Evolutionary conservation across 2,888 invertebrate genomes (phyloP).

Genomic region (Aleiodes alternator): DNA sequence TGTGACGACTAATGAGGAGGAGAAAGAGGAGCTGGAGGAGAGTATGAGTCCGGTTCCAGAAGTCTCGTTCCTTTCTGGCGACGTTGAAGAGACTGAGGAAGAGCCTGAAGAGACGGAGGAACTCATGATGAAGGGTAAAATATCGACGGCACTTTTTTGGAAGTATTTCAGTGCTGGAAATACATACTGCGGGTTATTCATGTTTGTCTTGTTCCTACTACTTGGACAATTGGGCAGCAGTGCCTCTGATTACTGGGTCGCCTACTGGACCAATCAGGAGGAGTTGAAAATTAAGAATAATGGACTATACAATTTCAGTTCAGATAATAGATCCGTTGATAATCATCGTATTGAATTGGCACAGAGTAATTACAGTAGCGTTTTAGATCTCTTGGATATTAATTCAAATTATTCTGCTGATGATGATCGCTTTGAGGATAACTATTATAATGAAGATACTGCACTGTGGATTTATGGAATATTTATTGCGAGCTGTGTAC

Average conservation of each 20-base stretch:
- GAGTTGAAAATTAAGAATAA: slow-evolving; percentile 62
- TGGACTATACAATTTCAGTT: slow-evolving; percentile 11
- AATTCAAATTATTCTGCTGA: too few species aligned
- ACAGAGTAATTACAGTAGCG: too few species aligned
- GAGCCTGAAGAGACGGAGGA: slow-evolving; percentile 81
- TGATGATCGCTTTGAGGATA: not conserved
- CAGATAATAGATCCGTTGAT: not conserved
- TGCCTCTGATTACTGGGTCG: slow-evolving; percentile 86
- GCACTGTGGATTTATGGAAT: slow-evolving; percentile 77
- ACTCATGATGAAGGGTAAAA: slow-evolving; percentile 80
- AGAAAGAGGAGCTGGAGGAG: slow-evolving; percentile 41
- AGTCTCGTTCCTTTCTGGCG: too few species aligned
- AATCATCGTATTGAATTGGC: too few species aligned
- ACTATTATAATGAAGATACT: slow-evolving; percentile 56
- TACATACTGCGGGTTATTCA: slow-evolving; percentile 77
- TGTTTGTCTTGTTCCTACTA: slow-evolving; percentile 79
- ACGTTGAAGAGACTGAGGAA: slow-evolving; percentile 69
- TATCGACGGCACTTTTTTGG: slow-evolving; percentile 80
- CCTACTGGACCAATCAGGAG: slow-evolving; percentile 80
- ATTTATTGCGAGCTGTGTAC: slow-evolving; percentile 79
- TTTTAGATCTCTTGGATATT: too few species aligned
- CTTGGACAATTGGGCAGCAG: slow-evolving; percentile 84
- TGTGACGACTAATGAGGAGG: slow-evolving; percentile 70
- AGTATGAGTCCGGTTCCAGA: not conserved
- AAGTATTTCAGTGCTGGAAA: slow-evolving; percentile 85